Evolutionary conservation across 1,140 invertebrate genomes (phyloP), one percentile per base, ranked within the genome.

Genomic region (Bombus turneri): DNA sequence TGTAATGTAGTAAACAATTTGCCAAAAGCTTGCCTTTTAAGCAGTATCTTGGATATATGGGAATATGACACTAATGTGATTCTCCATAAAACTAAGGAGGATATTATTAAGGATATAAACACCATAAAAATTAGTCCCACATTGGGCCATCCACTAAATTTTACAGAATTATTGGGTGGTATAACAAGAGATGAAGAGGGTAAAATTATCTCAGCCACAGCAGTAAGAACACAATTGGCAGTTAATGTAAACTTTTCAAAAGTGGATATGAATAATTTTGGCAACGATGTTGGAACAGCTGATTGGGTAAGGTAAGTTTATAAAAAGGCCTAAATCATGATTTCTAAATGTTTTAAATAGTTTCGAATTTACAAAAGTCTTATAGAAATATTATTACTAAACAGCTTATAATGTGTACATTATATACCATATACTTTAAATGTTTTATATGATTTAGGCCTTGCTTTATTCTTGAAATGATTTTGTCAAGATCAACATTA

Each of bases 41-140:
- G 95, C 85, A 97, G 96, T 94, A 95, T 98, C 86, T 93, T 97
- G 74, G 97, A 98, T 91, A 94, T 98, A 84, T 98, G 97, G 97
- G 95, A 96, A 43, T 97, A 96, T 91, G 95, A 97, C 92, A 92
- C 93, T 57, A 93, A 94, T 31, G 81, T 94, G 71, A 96, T 97
- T 68, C 91, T 92, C 25, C 95, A 94, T 68, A 91, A 96, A 73
- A 96, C 96, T 3, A 96, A 95, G 88, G 87, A 96, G 75, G 96
- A 97, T 81, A 97, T 98, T 87, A 91, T 97, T 22, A 90, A 93
- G 15, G 96, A 95, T 90, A 91, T 98, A 53, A 97, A 97, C 93
- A 93, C 93, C 59, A 93, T 95, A 39, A 96, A 95, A 88, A 92
- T 92, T 43, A 97, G 97, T 92, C 96, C 96, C 6, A 95, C 96